These are phyloP conservation scores for Protobothrops mucrosquamatus DNA, from an alignment of 2,113 vertebrate genomes.

Conservation along the genomic window DNA sequence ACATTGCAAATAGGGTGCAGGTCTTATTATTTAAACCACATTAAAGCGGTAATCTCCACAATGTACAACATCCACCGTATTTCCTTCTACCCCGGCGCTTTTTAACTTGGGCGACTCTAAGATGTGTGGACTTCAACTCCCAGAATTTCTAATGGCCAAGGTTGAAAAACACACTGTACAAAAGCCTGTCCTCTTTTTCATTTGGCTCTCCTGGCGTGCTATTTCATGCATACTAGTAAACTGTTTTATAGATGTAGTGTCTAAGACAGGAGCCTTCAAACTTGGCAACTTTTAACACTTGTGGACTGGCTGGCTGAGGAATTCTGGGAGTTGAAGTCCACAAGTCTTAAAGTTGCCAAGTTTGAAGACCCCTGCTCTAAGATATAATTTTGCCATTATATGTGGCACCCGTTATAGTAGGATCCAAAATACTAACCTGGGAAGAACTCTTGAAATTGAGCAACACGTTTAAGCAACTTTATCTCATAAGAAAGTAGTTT, in stretches of 20 bases:
- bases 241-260: neutral
- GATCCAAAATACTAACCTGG: neutral
- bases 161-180: neutral
- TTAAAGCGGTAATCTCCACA: neutral
- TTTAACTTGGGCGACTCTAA: neutral
- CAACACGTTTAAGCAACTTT: neutral
- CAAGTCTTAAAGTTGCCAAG: too few relatives aligned
- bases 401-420: neutral
- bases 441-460: neutral
- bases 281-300: too few relatives aligned
- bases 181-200: neutral
- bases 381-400: neutral
- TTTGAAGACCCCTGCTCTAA: neutral
- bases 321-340: too few relatives aligned
- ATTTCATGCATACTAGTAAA: neutral
- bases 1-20: neutral
- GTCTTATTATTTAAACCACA: neutral
- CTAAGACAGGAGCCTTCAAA: neutral
- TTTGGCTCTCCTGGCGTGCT: neutral
- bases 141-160: neutral
- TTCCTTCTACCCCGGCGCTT: neutral
- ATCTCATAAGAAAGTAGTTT: neutral
- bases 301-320: too few relatives aligned
- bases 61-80: neutral
- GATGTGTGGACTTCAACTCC: neutral